Conservation (phyloP, 2,888 invertebrate genomes). For the Proisotoma minuta region DNA sequence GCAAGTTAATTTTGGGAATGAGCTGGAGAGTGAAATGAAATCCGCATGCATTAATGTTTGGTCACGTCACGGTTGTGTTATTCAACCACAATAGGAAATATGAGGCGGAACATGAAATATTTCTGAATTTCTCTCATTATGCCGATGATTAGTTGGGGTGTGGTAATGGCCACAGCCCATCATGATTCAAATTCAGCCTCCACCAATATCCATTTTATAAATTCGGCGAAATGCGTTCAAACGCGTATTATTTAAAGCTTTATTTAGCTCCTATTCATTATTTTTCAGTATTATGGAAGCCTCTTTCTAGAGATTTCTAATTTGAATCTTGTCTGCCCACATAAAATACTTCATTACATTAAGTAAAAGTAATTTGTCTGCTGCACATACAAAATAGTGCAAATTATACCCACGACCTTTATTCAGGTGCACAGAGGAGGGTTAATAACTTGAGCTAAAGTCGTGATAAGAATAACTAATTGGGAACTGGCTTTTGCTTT, state of each 20-base stretch:
- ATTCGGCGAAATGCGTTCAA: too few relatives aligned
- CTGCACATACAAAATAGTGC: too few relatives aligned
- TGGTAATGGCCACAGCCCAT: too few relatives aligned
- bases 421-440: constrained; percentile 6
- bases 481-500: not conserved
- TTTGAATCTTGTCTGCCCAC: constrained; percentile 9
- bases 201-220: too few relatives aligned
- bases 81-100: not conserved
- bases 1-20: not conserved
- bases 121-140: not conserved
- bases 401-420: too few relatives aligned
- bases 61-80: not conserved
- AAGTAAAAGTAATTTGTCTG: not conserved
- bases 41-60: not conserved
- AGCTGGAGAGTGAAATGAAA: not conserved
- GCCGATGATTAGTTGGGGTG: too few relatives aligned
- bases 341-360: constrained; percentile 17
- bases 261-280: too few relatives aligned
- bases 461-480: constrained; percentile 27
- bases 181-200: too few relatives aligned
- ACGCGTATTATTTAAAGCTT: too few relatives aligned
- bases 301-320: constrained; percentile 7
- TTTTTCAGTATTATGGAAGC: too few relatives aligned
- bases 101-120: not conserved
- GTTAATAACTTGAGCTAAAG: constrained; percentile 13